Evolutionary conservation across 2,113 vertebrate genomes (phyloP), one percentile per base, ranked within the genome.

Genomic region (Zosterops lateralis): DNA sequence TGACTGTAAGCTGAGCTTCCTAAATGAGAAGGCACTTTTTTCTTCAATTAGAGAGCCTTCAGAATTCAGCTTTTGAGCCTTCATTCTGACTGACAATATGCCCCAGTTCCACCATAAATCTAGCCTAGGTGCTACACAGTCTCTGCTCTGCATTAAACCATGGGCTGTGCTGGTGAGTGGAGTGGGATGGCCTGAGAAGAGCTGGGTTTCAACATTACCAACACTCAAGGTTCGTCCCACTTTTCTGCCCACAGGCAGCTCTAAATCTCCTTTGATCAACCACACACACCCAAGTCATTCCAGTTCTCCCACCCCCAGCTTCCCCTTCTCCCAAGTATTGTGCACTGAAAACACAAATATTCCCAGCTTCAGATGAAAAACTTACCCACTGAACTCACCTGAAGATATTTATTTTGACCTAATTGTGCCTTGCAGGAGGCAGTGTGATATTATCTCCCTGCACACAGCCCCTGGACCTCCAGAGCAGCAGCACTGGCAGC

Each of bases 1-100:
- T 94, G 91, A 81, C 62, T 95, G 91, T 74, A 93, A 88, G 34
- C 60, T 85, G 83, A 95, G 80, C 87, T 96, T 90, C 32, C 45
- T 90, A 83, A 65, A 8, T 47, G 48, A 95, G 78, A 77, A 85
- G 45, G 58, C 47, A 36, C 25, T 90, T 75, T 74, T 56, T 40
- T 31, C 17, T 40, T 60, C 71, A 85, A 16, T 76, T 66, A 88
- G 24, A 85, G 74, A 89, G 56, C 57, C 57, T 79, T 87, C 64
- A 72, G 40, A 83, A 80, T 66, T 54, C 71, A 83, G 67, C 36
- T 73, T 47, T 18, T 47, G 71, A 70, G 45, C 40, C 54, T 53
- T 79, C 76, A 29, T 71, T 80, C 47, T 91, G 36, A 67, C 60
- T 1, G 4, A 87, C 70, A 79, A 20, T 34, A 36, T 70, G 45